These are phyloP conservation scores for Lissonota sp. DNA, from an alignment of 2,888 invertebrate species.

Conservation along the genomic window DNA sequence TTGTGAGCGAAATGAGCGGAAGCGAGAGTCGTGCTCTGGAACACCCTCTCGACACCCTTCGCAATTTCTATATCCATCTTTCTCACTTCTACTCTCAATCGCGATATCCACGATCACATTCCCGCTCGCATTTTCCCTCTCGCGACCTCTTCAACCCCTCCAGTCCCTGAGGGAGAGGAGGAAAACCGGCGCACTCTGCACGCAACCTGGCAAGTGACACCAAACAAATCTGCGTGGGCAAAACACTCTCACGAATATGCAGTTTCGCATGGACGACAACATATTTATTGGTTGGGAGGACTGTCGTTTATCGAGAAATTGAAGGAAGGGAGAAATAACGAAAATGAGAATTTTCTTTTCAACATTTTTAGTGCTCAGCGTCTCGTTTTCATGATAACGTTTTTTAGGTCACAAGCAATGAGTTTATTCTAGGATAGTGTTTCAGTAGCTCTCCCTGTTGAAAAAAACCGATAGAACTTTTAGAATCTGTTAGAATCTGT, in stretches of 20 bases:
- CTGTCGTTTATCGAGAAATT: too few species aligned
- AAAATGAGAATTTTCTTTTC: too few species aligned
- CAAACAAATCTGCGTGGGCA: slow-evolving; percentile 80
- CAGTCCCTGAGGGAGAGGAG: slow-evolving; percentile 1
- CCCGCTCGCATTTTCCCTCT: slow-evolving; percentile 47
- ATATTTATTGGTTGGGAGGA: background rate
- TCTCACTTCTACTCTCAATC: slow-evolving; percentile 44
- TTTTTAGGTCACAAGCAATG: too few species aligned
- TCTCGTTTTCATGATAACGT: too few species aligned
- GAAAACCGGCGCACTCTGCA: slow-evolving; percentile 23
- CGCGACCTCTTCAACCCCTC: slow-evolving; percentile 27
- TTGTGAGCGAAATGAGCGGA: slow-evolving; percentile 51
- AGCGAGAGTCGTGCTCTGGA: slow-evolving; percentile 46
- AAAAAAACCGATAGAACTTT: too few species aligned
- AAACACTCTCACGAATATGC: slow-evolving; percentile 42
- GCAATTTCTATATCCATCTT: slow-evolving; percentile 38
- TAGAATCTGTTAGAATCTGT: too few species aligned
- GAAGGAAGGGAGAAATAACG: too few species aligned
- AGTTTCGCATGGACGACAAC: too few species aligned
- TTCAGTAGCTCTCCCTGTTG: too few species aligned
- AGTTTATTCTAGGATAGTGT: too few species aligned
- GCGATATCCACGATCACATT: slow-evolving; percentile 57
- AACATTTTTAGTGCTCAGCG: too few species aligned
- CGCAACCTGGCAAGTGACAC: slow-evolving; percentile 81
- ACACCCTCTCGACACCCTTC: slow-evolving; percentile 58